Evolutionary conservation across 2,888 invertebrate species (phyloP).

Genomic region (Rapana venosa): DNA sequence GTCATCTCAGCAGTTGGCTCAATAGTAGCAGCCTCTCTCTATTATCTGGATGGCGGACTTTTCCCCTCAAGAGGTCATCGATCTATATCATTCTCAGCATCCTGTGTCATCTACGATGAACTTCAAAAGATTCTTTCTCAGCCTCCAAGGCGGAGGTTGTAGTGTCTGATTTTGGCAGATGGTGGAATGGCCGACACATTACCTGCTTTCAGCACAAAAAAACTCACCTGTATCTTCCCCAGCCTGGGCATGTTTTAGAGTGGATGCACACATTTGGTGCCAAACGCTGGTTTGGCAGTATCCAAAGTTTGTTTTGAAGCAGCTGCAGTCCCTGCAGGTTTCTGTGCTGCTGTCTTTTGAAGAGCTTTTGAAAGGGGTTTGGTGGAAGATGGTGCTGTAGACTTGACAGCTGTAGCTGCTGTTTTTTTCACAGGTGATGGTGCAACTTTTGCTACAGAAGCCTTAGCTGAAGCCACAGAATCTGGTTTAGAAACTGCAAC

Average conservation of each 20-base stretch:
- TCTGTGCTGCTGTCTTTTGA: constrained; percentile 17
- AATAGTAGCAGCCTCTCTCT: constrained; percentile 42
- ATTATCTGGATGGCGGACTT: constrained; percentile 50
- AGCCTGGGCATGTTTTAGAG: constrained; percentile 20
- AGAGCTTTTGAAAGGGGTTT: constrained; percentile 15
- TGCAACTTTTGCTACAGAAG: not conserved
- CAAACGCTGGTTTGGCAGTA: constrained; percentile 39
- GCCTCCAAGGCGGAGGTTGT: constrained; percentile 53
- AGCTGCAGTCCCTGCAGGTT: constrained; percentile 31
- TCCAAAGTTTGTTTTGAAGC: constrained; percentile 36
- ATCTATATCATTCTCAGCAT: constrained; percentile 77
- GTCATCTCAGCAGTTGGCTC: constrained; percentile 28
- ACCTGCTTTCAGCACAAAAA: constrained; percentile 9
- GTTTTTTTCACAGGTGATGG: constrained; percentile 53
- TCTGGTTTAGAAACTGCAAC: not conserved
- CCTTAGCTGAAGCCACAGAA: not conserved
- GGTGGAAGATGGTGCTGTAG: not conserved
- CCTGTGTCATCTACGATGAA: constrained; percentile 78
- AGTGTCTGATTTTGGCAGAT: constrained; percentile 36
- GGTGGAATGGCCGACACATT: constrained; percentile 24
- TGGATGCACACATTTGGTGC: constrained; percentile 39
- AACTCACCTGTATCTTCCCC: not conserved
- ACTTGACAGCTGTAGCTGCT: constrained; percentile 49
- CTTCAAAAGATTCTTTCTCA: constrained; percentile 77
- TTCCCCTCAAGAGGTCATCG: constrained; percentile 68